Conservation (phyloP, 2,888 invertebrate genomes). For the Nemoura dubitans region DNA sequence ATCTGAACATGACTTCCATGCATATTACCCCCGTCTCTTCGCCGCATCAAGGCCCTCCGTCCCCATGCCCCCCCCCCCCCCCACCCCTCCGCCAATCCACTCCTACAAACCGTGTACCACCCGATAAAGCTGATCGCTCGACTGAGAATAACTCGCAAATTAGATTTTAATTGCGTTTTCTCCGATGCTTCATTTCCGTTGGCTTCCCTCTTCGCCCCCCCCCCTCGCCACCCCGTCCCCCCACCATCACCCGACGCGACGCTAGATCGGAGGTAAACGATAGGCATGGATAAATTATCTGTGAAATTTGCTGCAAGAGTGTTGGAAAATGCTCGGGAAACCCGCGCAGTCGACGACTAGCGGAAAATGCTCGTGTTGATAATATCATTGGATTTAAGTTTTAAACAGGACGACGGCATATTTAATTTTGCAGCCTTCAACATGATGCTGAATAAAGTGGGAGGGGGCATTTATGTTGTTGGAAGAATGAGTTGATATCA, state of each 20-base stretch:
- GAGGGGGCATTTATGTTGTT: too few species aligned
- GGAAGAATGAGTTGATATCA: too few species aligned
- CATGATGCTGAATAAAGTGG: too few species aligned
- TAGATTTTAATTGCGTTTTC: constrained; percentile 53
- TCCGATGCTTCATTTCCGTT: constrained; percentile 51
- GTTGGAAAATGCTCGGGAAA: not conserved
- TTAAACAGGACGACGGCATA: too few species aligned
- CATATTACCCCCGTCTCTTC: not conserved
- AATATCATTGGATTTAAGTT: too few species aligned
- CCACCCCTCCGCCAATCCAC: constrained; percentile 33
- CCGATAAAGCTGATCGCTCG: constrained; percentile 51
- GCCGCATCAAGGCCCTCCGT: not conserved
- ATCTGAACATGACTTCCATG: too few species aligned
- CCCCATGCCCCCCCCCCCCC: constrained; percentile 26
- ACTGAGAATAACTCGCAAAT: constrained; percentile 50
- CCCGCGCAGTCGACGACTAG: too few species aligned
- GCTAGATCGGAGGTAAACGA: constrained; percentile 3
- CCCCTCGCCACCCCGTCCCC: constrained; percentile 10
- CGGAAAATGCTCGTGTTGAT: too few species aligned
- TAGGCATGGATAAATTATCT: constrained; percentile 50
- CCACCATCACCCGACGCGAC: not conserved
- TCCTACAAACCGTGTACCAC: constrained; percentile 34
- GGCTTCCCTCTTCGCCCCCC: constrained; percentile 35
- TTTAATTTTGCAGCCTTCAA: too few species aligned
- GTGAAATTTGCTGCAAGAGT: not conserved